Evolutionary conservation across 2,113 vertebrate genomes (phyloP).

Genomic region (Phainopepla nitens): DNA sequence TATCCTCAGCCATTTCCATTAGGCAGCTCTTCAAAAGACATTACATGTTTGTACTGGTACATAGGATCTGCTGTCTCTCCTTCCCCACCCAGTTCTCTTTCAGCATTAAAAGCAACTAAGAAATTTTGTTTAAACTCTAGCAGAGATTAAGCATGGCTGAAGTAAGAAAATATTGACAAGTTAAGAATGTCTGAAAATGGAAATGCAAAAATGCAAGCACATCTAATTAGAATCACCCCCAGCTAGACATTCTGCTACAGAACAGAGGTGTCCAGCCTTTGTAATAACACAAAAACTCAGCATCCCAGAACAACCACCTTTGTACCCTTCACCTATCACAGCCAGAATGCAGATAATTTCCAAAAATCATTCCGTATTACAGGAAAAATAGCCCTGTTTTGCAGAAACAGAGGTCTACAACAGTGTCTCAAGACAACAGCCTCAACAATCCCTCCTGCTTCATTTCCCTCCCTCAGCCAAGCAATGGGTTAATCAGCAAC

Average conservation of each 20-base stretch:
- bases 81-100: background rate
- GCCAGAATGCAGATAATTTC: background rate
- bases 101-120: background rate
- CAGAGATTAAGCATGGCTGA: background rate
- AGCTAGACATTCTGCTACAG: background rate
- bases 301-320: background rate
- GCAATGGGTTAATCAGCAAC: background rate
- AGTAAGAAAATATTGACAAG: conserved; percentile 25
- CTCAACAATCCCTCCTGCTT: background rate
- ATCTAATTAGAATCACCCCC: background rate
- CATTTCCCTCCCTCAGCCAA: background rate
- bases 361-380: background rate
- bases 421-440: background rate
- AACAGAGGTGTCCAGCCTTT: background rate
- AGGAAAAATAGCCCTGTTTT: background rate
- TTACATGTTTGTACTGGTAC: conserved; percentile 44
- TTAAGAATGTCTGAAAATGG: background rate
- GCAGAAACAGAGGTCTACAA: background rate
- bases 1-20: conserved; percentile 44
- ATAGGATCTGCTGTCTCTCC: background rate
- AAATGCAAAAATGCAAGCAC: background rate
- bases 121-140: conserved; percentile 21
- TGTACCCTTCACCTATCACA: background rate
- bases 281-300: background rate
- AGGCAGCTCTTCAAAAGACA: conserved; percentile 53